Conservation (phyloP, 2,797 vertebrate genomes). For the Manis javanica region DNA sequence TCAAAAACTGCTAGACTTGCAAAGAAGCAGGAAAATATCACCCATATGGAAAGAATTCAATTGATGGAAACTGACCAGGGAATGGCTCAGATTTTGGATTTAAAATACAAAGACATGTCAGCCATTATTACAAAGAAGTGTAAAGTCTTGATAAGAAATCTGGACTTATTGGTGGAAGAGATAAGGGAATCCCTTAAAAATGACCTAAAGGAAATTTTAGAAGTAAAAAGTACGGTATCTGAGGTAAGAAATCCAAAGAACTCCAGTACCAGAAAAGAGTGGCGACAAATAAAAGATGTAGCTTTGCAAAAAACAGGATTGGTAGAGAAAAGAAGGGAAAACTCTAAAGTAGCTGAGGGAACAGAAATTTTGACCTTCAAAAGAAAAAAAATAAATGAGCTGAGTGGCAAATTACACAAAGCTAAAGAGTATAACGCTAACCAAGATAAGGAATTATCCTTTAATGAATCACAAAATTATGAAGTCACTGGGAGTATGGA, state of each 20-base stretch:
- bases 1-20: neutral
- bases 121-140: slow-evolving; percentile 7
- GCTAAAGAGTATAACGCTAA: neutral
- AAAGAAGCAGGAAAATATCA: neutral
- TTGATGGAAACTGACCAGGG: neutral
- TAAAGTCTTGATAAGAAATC: slow-evolving; percentile 45
- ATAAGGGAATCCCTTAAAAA: slow-evolving; percentile 55
- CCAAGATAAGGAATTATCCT: neutral
- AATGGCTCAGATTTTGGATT: neutral
- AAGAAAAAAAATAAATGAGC: neutral
- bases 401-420: neutral
- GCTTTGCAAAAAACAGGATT: neutral
- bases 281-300: neutral
- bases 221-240: neutral
- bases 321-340: neutral
- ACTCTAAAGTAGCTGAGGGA: neutral
- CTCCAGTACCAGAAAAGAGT: neutral
- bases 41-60: neutral
- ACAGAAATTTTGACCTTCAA: neutral
- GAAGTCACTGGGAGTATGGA: neutral
- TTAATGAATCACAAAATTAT: neutral
- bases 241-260: neutral
- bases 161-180: slow-evolving; percentile 44
- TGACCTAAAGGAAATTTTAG: slow-evolving; percentile 52
- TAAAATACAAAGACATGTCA: slow-evolving; percentile 30